Evolutionary conservation across 2,888 invertebrate species (phyloP).

Genomic region (Mystacides longicornis): DNA sequence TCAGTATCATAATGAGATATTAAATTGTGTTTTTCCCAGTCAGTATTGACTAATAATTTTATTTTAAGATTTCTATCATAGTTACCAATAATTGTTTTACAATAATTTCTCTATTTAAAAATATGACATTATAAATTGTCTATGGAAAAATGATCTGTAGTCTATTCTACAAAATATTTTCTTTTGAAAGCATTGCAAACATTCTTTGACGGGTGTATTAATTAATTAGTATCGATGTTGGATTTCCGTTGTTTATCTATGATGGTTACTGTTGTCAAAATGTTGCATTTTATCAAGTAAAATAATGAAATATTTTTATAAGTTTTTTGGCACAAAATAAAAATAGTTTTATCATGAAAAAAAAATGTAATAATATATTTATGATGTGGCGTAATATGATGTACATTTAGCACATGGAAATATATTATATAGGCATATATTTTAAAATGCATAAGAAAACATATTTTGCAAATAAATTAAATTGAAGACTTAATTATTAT

Average conservation of each 20-base stretch:
- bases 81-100: too few relatives aligned
- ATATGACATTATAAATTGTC: too few relatives aligned
- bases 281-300: constrained; percentile 4
- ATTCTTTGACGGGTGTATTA: neutral
- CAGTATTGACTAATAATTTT: too few relatives aligned
- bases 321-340: neutral
- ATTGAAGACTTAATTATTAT: constrained; percentile 14
- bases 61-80: too few relatives aligned
- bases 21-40: too few relatives aligned
- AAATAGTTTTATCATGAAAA: neutral
- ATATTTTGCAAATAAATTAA: constrained; percentile 10
- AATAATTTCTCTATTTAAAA: too few relatives aligned
- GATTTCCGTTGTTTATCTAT: neutral
- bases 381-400: constrained; percentile 13
- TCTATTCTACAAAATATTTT: neutral
- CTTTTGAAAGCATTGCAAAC: neutral
- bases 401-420: neutral
- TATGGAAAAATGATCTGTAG: too few relatives aligned
- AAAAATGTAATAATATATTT: constrained; percentile 10
- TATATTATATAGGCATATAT: neutral
- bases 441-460: neutral
- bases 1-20: too few relatives aligned
- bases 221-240: neutral
- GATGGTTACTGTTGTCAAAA: neutral
- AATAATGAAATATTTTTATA: constrained; percentile 1